phyloP scores from a whole-genome alignment of 2,888 invertebrate species.

The Eupithecia tripunctaria region DNA sequence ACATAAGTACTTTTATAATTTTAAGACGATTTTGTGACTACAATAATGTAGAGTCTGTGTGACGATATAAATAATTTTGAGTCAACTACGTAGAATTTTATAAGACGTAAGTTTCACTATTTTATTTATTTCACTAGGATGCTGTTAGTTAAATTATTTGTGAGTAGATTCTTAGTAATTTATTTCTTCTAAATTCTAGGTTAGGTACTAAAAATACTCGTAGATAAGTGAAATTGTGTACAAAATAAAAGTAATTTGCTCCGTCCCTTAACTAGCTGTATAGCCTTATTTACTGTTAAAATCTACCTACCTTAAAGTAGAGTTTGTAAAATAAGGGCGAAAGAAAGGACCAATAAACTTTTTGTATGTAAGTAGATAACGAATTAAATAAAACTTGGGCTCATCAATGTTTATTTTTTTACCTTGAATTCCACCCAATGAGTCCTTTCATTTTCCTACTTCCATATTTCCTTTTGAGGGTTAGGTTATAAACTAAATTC shows the following conservation, averaged over 20 bases:
- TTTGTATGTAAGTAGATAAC: neutral
- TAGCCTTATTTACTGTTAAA: neutral
- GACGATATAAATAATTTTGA: neutral
- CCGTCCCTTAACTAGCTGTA: conserved; percentile 14
- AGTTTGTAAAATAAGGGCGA: neutral
- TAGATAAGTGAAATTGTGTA: conserved; percentile 35
- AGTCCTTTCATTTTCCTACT: neutral
- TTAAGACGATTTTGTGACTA: neutral
- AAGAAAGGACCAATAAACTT: conserved; percentile 1
- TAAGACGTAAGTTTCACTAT: neutral
- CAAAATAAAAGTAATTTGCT: conserved; percentile 31
- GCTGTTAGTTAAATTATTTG: conserved; percentile 19
- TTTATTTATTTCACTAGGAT: conserved; percentile 18
- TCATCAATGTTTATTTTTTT: neutral
- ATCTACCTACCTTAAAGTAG: neutral
- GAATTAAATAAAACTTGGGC: neutral
- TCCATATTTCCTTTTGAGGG: neutral
- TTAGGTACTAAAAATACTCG: conserved; percentile 20
- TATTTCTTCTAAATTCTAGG: conserved; percentile 31
- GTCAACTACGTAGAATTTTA: conserved; percentile 17
- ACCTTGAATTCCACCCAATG: neutral
- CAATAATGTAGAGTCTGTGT: neutral
- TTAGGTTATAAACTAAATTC: too few species aligned
- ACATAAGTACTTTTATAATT: neutral
- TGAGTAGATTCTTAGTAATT: conserved; percentile 9